Evolutionary conservation across 1,140 invertebrate genomes (phyloP).

Genomic region (Leguminivora glycinivorella): DNA sequence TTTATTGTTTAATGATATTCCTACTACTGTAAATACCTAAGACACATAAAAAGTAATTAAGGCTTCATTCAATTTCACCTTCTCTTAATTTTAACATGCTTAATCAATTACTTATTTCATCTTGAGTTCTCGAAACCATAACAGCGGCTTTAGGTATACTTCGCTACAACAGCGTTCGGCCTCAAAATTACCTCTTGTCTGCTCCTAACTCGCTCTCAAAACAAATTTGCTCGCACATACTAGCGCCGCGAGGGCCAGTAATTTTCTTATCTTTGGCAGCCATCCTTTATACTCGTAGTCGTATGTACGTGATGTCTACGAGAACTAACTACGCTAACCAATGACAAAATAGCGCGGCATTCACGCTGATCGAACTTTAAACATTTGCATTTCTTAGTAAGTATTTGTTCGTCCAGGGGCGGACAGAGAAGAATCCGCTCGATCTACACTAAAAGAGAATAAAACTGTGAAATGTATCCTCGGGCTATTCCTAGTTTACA

Average conservation of each 20-base stretch:
- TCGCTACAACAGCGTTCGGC: background rate
- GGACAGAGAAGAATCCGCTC: background rate
- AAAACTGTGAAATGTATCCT: no score
- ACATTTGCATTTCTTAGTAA: conserved; percentile 6
- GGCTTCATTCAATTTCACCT: no score
- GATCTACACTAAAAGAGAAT: no score
- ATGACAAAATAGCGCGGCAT: background rate
- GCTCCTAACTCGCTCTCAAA: background rate
- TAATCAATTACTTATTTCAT: no score
- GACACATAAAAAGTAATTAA: no score
- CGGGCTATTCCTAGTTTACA: no score
- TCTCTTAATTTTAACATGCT: no score
- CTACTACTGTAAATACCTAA: no score
- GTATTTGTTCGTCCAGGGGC: background rate
- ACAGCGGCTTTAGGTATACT: background rate
- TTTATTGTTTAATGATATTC: no score
- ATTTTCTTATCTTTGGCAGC: background rate
- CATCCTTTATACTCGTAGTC: background rate
- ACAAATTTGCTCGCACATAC: background rate
- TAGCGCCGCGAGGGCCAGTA: background rate
- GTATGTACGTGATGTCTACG: background rate
- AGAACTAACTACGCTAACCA: background rate
- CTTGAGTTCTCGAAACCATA: no score
- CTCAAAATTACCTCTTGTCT: background rate
- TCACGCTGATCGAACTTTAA: background rate